These are phyloP conservation scores for Typhlichthys subterraneus DNA, from an alignment of 2,797 vertebrate species.

Conservation along the genomic window DNA sequence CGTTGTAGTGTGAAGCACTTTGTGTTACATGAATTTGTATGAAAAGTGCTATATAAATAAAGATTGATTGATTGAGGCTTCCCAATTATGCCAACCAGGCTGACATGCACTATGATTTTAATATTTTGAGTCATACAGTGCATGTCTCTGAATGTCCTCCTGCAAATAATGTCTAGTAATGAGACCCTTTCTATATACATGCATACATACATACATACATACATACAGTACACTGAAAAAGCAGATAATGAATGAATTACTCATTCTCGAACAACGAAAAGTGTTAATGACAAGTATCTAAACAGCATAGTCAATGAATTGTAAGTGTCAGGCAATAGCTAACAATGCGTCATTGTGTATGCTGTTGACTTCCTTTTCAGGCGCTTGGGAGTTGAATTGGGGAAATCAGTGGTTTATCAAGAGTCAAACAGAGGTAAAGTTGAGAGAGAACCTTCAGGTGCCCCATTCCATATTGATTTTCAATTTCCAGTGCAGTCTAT, in stretches of 20 bases:
- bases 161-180: neutral
- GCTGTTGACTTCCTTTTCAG: constrained; percentile 59
- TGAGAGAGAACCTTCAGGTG: neutral
- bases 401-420: constrained; percentile 93
- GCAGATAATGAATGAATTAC: neutral
- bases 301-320: neutral
- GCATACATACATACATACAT: neutral
- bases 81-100: no score
- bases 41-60: no score
- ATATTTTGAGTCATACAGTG: neutral
- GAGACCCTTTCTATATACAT: neutral
- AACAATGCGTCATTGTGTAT: neutral
- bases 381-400: constrained; percentile 92
- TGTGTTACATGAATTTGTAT: no score
- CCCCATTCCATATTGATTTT: neutral
- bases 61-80: neutral
- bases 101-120: neutral
- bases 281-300: neutral
- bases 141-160: neutral
- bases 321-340: neutral
- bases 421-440: constrained; percentile 89
- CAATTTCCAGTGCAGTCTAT: no score
- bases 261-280: neutral
- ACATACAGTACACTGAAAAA: neutral
- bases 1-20: no score